Evolutionary conservation across 2,888 invertebrate species (phyloP), one percentile per base, ranked within the genome.

Genomic region (Sesia apiformis): DNA sequence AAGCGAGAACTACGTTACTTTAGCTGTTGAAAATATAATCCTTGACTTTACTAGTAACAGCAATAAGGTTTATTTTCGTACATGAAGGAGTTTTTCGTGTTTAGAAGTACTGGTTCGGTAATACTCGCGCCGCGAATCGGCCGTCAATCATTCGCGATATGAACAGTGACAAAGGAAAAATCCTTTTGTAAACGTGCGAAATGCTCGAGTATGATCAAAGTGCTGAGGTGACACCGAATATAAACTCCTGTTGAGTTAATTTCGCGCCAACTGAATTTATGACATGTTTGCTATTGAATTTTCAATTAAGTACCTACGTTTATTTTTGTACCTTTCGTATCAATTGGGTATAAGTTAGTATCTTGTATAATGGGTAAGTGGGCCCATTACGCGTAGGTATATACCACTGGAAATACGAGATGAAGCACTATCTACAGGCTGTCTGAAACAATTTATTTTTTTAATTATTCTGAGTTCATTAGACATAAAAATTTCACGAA

Each of bases 71-170:
- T 8, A 56, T 46, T 63, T 59, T 72, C 5, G 49, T 5, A 40
- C 40, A 49, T 4, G 4, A 38, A 6, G 4, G 39, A 4, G 5
- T 40, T 38, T 54, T 56, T 38, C 3, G 0, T 4, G 38, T 38
- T 3, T 38, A 57, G 41, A 57, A 56, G 49, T 7, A 5, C 51
- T 43, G 8, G 49, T 52, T 39, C 38, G 38, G 56, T 51, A 58
- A 49, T 49, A 39, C 49, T 78, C 83, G 79, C 81, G 76, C 63
- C 77, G 75, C 78, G 78, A 80, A 81, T 81, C 81, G 76, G 69
- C 78, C 77, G 87, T 87, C 87, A 87, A 85, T 87, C 87, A 86
- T 83, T 68, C 73, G 77, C 81, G 83, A 84, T 79, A 72, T 73
- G 76, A 72, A 69, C 68, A 66, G 73, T 84, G 84, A 85, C 84